phyloP scores from a whole-genome alignment of 1,140 invertebrate genomes.

The Octopus bimaculoides region DNA sequence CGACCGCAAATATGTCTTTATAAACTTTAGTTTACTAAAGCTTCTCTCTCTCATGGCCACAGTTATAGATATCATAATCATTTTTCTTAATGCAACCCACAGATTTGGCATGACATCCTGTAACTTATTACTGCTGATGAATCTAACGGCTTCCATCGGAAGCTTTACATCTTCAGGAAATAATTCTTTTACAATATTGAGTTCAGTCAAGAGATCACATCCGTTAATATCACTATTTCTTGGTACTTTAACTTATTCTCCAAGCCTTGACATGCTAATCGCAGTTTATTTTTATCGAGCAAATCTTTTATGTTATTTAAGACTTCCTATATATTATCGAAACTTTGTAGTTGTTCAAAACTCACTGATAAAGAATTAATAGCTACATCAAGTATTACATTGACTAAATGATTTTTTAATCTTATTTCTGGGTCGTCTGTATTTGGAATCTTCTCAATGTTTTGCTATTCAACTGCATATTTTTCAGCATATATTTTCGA shows the following conservation, averaged over 20 bases:
- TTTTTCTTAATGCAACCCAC: conserved; percentile 5
- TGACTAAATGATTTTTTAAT: not conserved
- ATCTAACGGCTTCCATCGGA: conserved; percentile 6
- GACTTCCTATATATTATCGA: not conserved
- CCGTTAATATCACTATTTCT: conserved; percentile 7
- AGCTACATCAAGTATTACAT: conserved; percentile 1
- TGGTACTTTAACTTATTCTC: conserved; percentile 4
- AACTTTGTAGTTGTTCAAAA: conserved; percentile 2
- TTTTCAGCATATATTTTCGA: not conserved
- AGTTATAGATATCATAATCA: not conserved
- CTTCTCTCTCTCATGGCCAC: conserved; percentile 6
- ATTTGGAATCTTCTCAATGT: not conserved
- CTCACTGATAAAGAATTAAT: conserved; percentile 2
- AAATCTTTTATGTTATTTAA: conserved; percentile 8
- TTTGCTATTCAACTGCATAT: not conserved
- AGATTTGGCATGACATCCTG: conserved; percentile 4
- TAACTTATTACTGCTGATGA: conserved; percentile 7
- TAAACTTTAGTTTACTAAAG: conserved; percentile 7
- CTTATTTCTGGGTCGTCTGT: not conserved
- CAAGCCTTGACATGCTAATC: conserved; percentile 7
- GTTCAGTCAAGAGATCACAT: not conserved
- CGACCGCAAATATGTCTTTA: not conserved
- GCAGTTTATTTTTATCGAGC: conserved; percentile 2
- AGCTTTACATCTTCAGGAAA: conserved; percentile 7
- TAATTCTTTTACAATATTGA: conserved; percentile 5